Base-by-base conservation (phyloP, 2,888 invertebrate species). In the Erebia aethiops region DNA sequence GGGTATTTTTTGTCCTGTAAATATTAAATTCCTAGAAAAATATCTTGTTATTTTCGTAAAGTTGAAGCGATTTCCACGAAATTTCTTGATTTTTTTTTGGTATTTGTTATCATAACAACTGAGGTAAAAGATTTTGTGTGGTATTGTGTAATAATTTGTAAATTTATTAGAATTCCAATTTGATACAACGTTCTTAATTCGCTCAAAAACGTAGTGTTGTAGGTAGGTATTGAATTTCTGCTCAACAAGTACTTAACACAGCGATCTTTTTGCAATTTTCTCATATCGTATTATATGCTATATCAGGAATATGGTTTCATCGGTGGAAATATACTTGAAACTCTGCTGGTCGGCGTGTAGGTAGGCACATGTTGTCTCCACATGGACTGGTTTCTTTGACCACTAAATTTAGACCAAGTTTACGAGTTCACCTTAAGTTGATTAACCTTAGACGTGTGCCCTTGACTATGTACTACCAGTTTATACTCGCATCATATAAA, bases 371-470 rank as follows among this genome's bases (percentile, higher is more conserved):
- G 64, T 41, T 64, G 26, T 54, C 18, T 14, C 52, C 68, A 71
- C 54, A 61, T 66, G 58, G 52, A 71, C 74, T 67, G 69, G 74
- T 74, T 74, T 72, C 70, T 74, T 72, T 68, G 70, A 74, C 70
- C 72, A 71, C 58, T 74, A 64, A 74, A 72, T 74, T 72, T 74
- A 74, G 72, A 72, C 57, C 72, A 72, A 74, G 74, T 74, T 70
- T 72, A 74, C 72, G 66, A 70, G 74, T 72, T 71, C 72, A 74
- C 74, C 72, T 74, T 60, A 74, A 74, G 74, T 74, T 74, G 74
- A 74, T 63, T 74, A 72, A 74, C 74, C 74, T 74, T 72, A 70
- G 65, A 60, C 65, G 58, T 57, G 26, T 72, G 72, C 72, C 74
- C 74, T 74, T 74, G 74, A 71, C 74, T 68, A 70, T 54, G 18